These are phyloP conservation scores for Alethe castanea DNA, from an alignment of 2,113 vertebrate genomes.

Conservation along the genomic window DNA sequence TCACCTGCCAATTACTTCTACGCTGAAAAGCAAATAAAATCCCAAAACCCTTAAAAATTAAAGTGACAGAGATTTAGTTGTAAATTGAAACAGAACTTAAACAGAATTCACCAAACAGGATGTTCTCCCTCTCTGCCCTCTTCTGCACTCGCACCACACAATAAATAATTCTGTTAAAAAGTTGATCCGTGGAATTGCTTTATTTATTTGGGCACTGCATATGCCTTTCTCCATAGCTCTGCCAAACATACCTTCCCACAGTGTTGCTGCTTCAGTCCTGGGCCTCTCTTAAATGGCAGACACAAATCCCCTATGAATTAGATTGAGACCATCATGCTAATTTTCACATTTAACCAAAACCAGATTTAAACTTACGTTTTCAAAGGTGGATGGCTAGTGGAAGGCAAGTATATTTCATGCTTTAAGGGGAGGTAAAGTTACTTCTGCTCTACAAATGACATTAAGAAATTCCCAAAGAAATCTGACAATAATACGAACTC, in stretches of 20 bases:
- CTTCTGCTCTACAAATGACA: slow-evolving; percentile 30
- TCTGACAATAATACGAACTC: background rate
- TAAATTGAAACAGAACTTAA: slow-evolving; percentile 34
- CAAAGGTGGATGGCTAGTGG: slow-evolving; percentile 14
- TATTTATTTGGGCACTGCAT: slow-evolving; percentile 14
- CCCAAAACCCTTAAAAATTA: background rate
- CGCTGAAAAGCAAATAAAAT: slow-evolving; percentile 23
- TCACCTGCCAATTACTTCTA: slow-evolving; percentile 42
- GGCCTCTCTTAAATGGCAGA: slow-evolving; percentile 8
- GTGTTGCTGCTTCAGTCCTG: background rate
- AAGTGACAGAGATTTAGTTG: slow-evolving; percentile 1
- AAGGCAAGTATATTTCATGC: slow-evolving; percentile 40
- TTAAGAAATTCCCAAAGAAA: slow-evolving; percentile 33
- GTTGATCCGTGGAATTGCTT: background rate
- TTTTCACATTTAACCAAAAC: slow-evolving; percentile 63
- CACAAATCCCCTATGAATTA: slow-evolving; percentile 13
- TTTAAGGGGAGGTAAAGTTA: slow-evolving; percentile 43
- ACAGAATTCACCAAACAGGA: background rate
- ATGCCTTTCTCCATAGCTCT: slow-evolving; percentile 1
- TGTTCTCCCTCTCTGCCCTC: background rate
- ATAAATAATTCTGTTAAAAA: slow-evolving; percentile 24
- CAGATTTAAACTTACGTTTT: slow-evolving; percentile 47
- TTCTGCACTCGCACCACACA: background rate
- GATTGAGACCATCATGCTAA: background rate
- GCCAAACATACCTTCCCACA: slow-evolving; percentile 26